Base-by-base conservation (phyloP, 1,140 invertebrate genomes). In the Myzus persicae region DNA sequence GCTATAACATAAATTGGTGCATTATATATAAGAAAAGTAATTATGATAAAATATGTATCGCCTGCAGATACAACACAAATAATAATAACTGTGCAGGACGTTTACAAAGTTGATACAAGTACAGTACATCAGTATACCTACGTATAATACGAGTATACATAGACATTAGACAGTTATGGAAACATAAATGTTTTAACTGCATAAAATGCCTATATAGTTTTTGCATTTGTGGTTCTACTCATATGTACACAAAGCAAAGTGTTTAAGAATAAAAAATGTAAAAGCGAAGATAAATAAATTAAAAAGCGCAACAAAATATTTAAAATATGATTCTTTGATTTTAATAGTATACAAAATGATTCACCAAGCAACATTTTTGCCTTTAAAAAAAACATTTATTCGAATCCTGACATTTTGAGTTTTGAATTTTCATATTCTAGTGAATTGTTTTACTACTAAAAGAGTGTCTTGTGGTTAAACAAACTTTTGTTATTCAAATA, bases 1-100 rank as follows among this genome's bases (percentile, higher is more conserved):
- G 90, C 59, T 76, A 91, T 48, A 81, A 91, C 82, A 81, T n/a
- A 91, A 81, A 91, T 90, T 20, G 51, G 54, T 89, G 87, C 89
- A 90, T 40, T 42, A 67, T 42, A 67, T n/a, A n/a, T 18, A 91
- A 91, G 9, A 76, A 46, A 24, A 46, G 24, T 46, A 82, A 89
- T 89, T 89, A 89, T 36, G 31, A 42, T 24, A 26, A 46, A 44
- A 46, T 31, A 51, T n/a, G 31, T 51, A 89, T 24, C 1, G 8
- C 8, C 20, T 89, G 59, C 20, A 22, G 18, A 24, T 20, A 48
- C 42, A 88, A 51, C 20, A 51, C 42, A 67, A 67, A 46, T 24
- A 44, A 44, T 44, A 31, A 31, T 85, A n/a, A 85, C 42, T 84
- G 82, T 85, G 82, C 82, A 26, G 82, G 40, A 59, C 14, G 31